A percentile compares a stretch with the other conserved stretches of the same genome.
phyloP scores from a whole-genome alignment of 2,888 invertebrate species.

The Anodontia alba region DNA sequence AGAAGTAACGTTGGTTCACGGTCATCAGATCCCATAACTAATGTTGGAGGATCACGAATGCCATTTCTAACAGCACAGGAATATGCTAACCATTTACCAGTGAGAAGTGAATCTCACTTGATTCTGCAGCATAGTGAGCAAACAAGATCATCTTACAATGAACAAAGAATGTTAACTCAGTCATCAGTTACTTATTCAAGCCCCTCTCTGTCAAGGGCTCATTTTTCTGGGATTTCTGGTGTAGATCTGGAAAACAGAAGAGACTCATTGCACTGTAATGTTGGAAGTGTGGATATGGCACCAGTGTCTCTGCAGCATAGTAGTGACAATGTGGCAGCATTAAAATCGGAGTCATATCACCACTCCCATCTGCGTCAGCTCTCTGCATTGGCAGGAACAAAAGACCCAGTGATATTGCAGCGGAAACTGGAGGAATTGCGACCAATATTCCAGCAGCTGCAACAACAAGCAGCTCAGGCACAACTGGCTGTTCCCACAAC shows the following conservation, averaged over 20 bases:
- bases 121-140: constrained; percentile 49
- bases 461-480: constrained; percentile 43
- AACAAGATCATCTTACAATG: constrained; percentile 35
- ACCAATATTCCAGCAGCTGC: constrained; percentile 57
- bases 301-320: constrained; percentile 56
- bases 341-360: constrained; percentile 51
- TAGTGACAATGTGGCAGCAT: constrained; percentile 52
- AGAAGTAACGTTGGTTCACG: constrained; percentile 41
- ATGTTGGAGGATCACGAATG: constrained; percentile 27
- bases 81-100: constrained; percentile 49
- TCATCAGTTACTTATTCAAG: constrained; percentile 23
- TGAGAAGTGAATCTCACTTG: constrained; percentile 53
- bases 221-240: constrained; percentile 22
- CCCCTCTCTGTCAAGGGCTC: constrained; percentile 23
- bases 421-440: constrained; percentile 54
- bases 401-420: constrained; percentile 52
- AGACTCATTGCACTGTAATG: constrained; percentile 15
- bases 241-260: constrained; percentile 24
- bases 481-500: constrained; percentile 23
- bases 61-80: constrained; percentile 53
- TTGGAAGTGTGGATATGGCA: constrained; percentile 35
- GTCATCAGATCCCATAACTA: constrained; percentile 13
- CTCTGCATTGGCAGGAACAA: constrained; percentile 38
- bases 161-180: constrained; percentile 53
- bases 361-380: constrained; percentile 39